These are phyloP conservation scores for Smittia sp. DNA, from an alignment of 2,888 invertebrate species.

Conservation along the genomic window DNA sequence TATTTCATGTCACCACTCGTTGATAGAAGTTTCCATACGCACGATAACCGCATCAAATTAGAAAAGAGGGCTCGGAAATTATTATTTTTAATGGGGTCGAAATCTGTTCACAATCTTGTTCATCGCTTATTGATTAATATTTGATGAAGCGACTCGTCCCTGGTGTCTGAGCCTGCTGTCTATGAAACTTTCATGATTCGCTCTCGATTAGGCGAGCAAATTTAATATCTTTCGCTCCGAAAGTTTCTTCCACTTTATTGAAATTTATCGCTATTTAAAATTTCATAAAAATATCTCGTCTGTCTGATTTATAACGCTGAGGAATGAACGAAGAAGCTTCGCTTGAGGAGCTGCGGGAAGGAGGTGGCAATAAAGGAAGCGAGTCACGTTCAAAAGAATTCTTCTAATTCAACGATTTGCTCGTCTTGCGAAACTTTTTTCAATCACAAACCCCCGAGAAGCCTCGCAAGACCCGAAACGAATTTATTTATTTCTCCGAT, in stretches of 20 bases:
- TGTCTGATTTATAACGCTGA: no score
- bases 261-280: conserved; percentile 20
- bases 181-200: not conserved
- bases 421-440: no score
- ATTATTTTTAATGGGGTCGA: conserved; percentile 31
- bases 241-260: not conserved
- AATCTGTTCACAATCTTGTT: conserved; percentile 38
- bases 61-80: not conserved
- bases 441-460: no score
- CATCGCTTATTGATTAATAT: conserved; percentile 23
- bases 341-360: no score
- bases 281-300: not conserved
- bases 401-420: no score
- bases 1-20: not conserved
- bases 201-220: not conserved
- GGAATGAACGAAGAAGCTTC: no score
- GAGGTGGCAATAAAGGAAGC: no score
- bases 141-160: conserved; percentile 29
- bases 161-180: not conserved
- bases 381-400: no score
- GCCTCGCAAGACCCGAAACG: no score
- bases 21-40: not conserved
- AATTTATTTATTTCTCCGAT: no score
- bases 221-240: not conserved
- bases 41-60: conserved; percentile 32